Evolutionary conservation across 2,888 invertebrate species (phyloP).

Genomic region (Phymatocera aterrima): DNA sequence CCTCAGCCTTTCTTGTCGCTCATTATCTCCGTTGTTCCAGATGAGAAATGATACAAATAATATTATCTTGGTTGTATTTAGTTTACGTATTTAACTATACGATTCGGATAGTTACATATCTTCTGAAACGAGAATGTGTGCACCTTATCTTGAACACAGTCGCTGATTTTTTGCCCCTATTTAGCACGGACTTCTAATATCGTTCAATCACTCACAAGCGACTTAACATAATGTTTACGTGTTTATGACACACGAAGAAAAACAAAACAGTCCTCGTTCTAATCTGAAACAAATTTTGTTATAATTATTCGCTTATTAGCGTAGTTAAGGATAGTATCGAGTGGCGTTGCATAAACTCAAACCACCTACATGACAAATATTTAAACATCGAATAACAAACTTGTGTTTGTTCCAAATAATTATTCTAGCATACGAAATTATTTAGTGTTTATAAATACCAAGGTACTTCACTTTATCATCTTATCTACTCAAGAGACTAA

Average conservation of each 20-base stretch:
- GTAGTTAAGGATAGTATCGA: neutral
- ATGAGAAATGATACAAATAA: neutral
- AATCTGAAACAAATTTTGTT: constrained; percentile 33
- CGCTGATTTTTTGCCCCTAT: neutral
- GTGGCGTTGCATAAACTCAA: neutral
- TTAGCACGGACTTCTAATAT: neutral
- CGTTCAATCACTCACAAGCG: neutral
- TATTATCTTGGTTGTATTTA: constrained; percentile 15
- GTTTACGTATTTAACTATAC: neutral
- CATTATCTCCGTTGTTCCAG: neutral
- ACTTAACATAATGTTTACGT: constrained; percentile 20
- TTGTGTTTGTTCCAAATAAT: neutral
- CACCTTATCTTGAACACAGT: neutral
- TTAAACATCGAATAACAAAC: neutral
- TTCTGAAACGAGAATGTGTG: neutral
- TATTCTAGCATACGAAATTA: constrained; percentile 4
- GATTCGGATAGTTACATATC: no score
- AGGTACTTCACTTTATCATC: neutral
- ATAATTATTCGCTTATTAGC: neutral
- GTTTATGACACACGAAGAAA: neutral
- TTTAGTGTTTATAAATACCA: neutral
- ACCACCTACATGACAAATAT: neutral
- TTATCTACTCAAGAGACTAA: neutral
- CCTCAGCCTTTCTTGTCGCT: neutral
- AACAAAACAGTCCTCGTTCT: neutral